Conservation (phyloP, 2,797 vertebrate genomes). For the Protosalanx chinensis region DNA sequence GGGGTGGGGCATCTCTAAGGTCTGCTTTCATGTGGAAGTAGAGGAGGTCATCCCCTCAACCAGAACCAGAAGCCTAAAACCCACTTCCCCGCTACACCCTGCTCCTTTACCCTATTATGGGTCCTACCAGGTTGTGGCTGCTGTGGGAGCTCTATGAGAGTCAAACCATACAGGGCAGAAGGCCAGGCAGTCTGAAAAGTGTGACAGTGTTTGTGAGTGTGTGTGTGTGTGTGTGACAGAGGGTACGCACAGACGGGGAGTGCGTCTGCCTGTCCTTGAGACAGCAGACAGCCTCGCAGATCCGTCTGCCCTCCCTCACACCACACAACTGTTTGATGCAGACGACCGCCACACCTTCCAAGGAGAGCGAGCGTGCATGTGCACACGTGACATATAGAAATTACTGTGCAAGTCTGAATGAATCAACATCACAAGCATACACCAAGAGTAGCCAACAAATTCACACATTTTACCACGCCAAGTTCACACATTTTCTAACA, state of each 20-base stretch:
- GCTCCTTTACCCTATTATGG: background rate
- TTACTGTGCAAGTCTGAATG: background rate
- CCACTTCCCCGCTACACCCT: too few relatives aligned
- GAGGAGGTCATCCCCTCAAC: background rate
- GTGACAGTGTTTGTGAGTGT: background rate
- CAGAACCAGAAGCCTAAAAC: background rate
- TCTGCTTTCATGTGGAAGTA: background rate
- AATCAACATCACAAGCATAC: background rate
- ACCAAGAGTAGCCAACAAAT: background rate
- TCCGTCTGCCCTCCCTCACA: conserved; percentile 19
- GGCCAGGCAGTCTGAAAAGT: conserved; percentile 1
- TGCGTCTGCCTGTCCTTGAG: conserved; percentile 40
- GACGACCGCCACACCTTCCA: conserved; percentile 29
- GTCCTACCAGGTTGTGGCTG: background rate
- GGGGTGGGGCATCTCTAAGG: background rate
- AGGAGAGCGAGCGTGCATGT: conserved; percentile 18
- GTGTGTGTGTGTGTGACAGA: conserved; percentile 9
- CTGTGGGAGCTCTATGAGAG: background rate
- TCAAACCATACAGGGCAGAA: background rate
- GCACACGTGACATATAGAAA: conserved; percentile 1
- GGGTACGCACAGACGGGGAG: conserved; percentile 38
- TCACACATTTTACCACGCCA: background rate
- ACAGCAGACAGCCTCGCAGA: conserved; percentile 32
- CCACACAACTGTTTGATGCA: conserved; percentile 8
- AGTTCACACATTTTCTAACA: background rate